Evolutionary conservation across 2,113 vertebrate genomes (phyloP), one percentile per base, ranked within the genome.

Genomic region (Gallinago media): DNA sequence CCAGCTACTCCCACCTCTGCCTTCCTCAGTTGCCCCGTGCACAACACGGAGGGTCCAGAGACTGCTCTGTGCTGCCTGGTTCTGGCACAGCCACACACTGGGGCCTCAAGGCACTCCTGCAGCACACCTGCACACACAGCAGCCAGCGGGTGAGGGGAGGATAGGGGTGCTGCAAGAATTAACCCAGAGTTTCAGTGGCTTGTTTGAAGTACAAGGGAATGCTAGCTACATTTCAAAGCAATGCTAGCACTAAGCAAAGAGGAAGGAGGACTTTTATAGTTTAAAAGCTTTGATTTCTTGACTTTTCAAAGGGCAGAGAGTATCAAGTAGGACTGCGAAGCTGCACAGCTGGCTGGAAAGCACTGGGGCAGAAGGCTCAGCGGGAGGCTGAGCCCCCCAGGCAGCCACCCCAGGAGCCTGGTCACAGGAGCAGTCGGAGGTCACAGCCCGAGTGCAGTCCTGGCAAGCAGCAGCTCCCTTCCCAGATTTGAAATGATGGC

Each of bases 141-240:
- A 0, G 20, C 3, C 38, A 11, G 34, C 8, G 0, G 0, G 31
- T 2, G 4, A 11, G 38, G 7, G 0, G 0, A n/a, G 1, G 4
- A 12, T 1, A 14, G 8, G 15, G 3, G 18, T 3, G 5, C 1
- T 25, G 25, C 9, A 11, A 58, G 21, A 75, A 22, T 2, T 22
- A 66, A 23, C 13, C 9, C 11, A 0, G n/a, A 25, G n/a, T 7
- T 68, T 29, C 36, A 9, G 40, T 1, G 13, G 21, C 50, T 62
- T 11, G 19, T 55, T 14, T 12, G 61, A 77, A 46, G 19, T 8
- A 12, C 21, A 10, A 62, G 20, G 25, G 15, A 88, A 36, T 0
- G 4, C 12, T 8, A 70, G 54, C n/a, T 66, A 8, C 7, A 2
- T 83, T 55, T 63, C 67, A 65, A 83, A 92, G 74, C 42, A 42